A percentile compares a stretch with the other conserved stretches of the same genome.
phyloP scores from a whole-genome alignment of 2,888 invertebrate genomes.

The Pristionchus arcanus region DNA sequence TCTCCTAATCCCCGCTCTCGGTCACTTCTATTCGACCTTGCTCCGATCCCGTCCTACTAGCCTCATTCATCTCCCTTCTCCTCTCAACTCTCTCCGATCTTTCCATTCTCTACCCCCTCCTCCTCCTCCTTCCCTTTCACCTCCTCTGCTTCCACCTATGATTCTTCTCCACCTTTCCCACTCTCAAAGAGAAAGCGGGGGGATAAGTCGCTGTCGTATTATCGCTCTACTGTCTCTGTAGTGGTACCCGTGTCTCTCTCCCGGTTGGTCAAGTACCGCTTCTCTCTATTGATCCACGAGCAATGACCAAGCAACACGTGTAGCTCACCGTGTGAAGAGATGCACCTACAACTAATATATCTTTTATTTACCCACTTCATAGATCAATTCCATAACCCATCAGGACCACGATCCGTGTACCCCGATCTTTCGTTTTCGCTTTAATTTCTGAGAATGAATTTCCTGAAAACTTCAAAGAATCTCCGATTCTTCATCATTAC shows the following conservation, averaged over 20 bases:
- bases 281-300: constrained; percentile 13
- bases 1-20: too few species aligned
- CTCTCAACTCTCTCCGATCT: constrained; percentile 23
- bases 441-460: too few species aligned
- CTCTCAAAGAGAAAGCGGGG: constrained; percentile 31
- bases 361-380: too few species aligned
- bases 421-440: too few species aligned
- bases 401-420: too few species aligned
- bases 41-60: not conserved
- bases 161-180: constrained; percentile 41
- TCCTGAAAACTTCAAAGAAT: not conserved
- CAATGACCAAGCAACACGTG: not conserved
- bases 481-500: not conserved
- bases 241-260: constrained; percentile 6
- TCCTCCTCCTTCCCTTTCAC: not conserved
- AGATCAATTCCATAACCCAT: too few species aligned
- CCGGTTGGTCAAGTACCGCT: not conserved
- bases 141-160: constrained; percentile 31
- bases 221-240: constrained; percentile 32
- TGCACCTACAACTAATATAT: not conserved
- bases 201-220: constrained; percentile 29
- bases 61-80: not conserved
- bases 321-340: not conserved
- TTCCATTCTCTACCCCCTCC: constrained; percentile 34
- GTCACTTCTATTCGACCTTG: not conserved